Evolutionary conservation across 2,113 vertebrate species (phyloP).

Genomic region (Pygoscelis adeliae): DNA sequence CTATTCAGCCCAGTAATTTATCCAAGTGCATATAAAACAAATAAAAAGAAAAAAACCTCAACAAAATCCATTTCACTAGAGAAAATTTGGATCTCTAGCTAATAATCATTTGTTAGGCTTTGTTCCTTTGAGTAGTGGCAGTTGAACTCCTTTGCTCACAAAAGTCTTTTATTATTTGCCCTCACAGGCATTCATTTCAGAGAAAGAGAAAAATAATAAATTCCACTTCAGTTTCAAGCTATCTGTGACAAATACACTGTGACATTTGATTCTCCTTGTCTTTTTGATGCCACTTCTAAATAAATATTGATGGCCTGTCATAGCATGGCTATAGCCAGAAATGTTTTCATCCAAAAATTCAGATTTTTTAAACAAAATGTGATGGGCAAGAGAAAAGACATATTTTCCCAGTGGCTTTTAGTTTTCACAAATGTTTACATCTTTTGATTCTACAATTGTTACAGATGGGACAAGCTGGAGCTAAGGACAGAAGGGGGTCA

Average conservation of each 20-base stretch:
- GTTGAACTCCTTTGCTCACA: background rate
- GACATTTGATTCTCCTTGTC: conserved; percentile 40
- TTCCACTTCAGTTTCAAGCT: conserved; percentile 27
- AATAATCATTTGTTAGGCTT: conserved; percentile 5
- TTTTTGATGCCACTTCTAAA: conserved; percentile 44
- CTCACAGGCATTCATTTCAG: conserved; percentile 13
- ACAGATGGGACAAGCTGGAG: background rate
- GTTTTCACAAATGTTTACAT: conserved; percentile 10
- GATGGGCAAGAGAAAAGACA: conserved; percentile 13
- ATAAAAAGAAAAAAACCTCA: background rate
- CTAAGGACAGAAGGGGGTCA: background rate
- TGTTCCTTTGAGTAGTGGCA: conserved; percentile 14
- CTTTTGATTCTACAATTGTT: background rate
- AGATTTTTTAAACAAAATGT: conserved; percentile 31
- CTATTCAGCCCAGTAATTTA: background rate
- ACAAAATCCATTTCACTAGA: conserved; percentile 2
- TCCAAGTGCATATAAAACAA: background rate
- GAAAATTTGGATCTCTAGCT: background rate
- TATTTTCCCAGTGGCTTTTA: conserved; percentile 28
- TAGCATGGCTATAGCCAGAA: background rate
- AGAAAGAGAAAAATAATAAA: conserved; percentile 21
- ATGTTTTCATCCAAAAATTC: background rate
- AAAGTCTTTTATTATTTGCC: conserved; percentile 14
- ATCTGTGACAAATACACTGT: conserved; percentile 29
- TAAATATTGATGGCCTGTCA: conserved; percentile 23